These are phyloP conservation scores for Vireo altiloquus DNA, from an alignment of 2,113 vertebrate species.

Conservation along the genomic window DNA sequence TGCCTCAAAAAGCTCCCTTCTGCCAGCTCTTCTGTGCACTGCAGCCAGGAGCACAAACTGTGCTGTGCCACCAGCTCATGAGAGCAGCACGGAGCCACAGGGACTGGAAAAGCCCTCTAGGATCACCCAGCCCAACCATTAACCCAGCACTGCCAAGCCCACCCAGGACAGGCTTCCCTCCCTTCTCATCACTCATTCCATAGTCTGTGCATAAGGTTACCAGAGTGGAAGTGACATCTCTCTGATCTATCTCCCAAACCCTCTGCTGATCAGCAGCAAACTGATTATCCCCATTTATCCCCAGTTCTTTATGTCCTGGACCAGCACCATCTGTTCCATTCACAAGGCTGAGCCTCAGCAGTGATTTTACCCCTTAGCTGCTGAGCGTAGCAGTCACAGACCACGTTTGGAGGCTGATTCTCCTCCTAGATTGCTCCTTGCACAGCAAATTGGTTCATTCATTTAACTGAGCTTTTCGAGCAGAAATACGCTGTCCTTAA, in stretches of 20 bases:
- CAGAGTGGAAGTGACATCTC: neutral
- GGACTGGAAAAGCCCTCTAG: neutral
- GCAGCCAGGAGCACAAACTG: neutral
- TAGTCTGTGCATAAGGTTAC: neutral
- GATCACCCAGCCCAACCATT: neutral
- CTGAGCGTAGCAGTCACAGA: neutral
- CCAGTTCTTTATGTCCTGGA: neutral
- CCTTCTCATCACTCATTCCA: neutral
- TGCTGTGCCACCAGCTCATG: fast-evolving
- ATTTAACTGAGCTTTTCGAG: neutral
- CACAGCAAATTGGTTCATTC: neutral
- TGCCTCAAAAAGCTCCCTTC: neutral
- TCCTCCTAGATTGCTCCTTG: neutral
- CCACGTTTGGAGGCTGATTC: neutral
- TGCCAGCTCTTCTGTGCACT: neutral
- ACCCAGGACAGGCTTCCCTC: fast-evolving
- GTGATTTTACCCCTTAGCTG: neutral
- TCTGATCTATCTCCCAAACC: neutral
- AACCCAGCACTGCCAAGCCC: neutral
- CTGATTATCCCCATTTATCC: neutral
- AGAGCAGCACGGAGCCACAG: fast-evolving
- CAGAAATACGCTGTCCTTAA: neutral
- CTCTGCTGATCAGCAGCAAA: neutral
- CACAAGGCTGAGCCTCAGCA: neutral
- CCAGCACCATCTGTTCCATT: neutral